phyloP scores from a whole-genome alignment of 23 tunicate species.

The Ascidia mentula region DNA sequence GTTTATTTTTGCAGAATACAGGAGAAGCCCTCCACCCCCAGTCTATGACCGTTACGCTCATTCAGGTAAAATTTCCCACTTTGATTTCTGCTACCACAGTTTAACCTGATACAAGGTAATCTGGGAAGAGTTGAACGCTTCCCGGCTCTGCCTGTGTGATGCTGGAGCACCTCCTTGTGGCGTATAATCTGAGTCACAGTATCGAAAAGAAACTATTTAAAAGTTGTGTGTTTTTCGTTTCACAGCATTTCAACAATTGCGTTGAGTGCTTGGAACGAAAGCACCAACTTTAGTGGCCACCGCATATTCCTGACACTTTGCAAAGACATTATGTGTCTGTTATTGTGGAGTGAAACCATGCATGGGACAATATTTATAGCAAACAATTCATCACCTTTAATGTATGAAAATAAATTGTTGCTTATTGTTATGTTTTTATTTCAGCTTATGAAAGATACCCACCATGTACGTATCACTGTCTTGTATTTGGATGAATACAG shows the following conservation, averaged over 20 bases:
- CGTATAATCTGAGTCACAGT: constrained; percentile 64
- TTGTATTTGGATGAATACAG: background rate
- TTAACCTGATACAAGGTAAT: constrained; percentile 41
- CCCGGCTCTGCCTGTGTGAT: constrained; percentile 82
- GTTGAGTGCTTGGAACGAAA: background rate
- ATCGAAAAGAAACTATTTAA: constrained; percentile 27
- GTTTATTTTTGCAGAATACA: constrained; percentile 35
- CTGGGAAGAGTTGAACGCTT: constrained; percentile 73
- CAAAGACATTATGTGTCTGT: constrained; percentile 52
- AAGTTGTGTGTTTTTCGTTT: background rate
- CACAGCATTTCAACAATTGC: background rate
- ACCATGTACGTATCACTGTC: background rate
- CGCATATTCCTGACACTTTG: constrained; percentile 72
- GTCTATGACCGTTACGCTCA: background rate
- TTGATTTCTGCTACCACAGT: no score
- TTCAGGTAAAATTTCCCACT: background rate
- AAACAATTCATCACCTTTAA: background rate
- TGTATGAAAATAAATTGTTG: background rate
- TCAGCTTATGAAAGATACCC: constrained; percentile 31
- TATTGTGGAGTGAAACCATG: constrained; percentile 61
- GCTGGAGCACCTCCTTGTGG: constrained; percentile 55
- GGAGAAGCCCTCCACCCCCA: constrained; percentile 64
- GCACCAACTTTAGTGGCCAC: constrained; percentile 7
- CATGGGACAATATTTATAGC: constrained; percentile 26
- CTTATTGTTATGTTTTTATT: background rate